Evolutionary conservation across 2,888 invertebrate species (phyloP), one percentile per base, ranked within the genome.

Genomic region (Tupiocoris notatus): DNA sequence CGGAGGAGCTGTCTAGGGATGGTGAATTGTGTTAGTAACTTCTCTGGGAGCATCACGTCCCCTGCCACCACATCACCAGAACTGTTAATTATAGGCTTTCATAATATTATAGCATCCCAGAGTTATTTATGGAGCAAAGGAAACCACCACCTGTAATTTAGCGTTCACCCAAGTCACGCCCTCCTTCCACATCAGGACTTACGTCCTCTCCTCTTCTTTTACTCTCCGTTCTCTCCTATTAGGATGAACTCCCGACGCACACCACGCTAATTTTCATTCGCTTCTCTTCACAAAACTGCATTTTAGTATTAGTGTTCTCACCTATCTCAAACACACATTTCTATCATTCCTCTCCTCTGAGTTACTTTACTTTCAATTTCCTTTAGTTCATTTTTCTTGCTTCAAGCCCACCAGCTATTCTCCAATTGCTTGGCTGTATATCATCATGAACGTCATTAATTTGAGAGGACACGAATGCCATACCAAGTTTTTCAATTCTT

Each of bases 41-140:
- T 70, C 70, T 70, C 70, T 70, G 70, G 70, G 70, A 70, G 70
- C 70, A 70, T 70, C 70, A 70, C 70, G 70, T 70, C 70, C 24
- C 70, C 70, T 70, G 70, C 70, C 70, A 70, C 70, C 70, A 70
- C 70, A 70, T 70, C 70, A 70, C 59, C 70, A 70, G 70, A 70
- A 70, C 70, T 70, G 70, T 70, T 70, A 70, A 70, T 70, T 70
- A 70, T 70, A 58, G 70, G 70, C 70, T 70, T 70, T 70, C 70
- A 59, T 70, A 70, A 70, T 70, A 70, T 70, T 70, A 70, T 70
- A 70, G 59, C 70, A 70, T 59, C 70, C 59, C n/a, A 59, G 56
- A 70, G 70, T 70, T 70, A 70, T 70, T 70, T 70, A 70, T 70
- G 70, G 61, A 70, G 70, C 24, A 70, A 70, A 70, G 25, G 70